These are phyloP conservation scores for Caenorhabditis remanei DNA, from an alignment of 1,140 invertebrate species.

Conservation along the genomic window DNA sequence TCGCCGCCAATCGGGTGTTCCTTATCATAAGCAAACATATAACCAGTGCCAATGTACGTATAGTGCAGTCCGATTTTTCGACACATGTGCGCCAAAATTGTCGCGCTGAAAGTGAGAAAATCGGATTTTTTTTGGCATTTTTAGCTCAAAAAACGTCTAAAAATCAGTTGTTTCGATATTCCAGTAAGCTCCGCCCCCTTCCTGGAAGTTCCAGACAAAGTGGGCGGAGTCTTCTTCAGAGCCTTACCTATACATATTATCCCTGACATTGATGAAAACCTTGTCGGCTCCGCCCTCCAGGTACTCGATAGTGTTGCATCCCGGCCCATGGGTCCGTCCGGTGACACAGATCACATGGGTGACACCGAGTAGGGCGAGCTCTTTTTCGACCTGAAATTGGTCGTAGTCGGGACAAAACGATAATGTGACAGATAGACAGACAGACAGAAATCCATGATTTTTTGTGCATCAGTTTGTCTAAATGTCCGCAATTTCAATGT, in stretches of 20 bases:
- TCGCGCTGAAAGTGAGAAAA: constrained; percentile 62
- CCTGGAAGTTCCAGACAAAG: too few species aligned
- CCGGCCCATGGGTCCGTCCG: constrained; percentile 75
- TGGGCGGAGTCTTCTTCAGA: too few species aligned
- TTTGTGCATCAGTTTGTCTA: too few species aligned
- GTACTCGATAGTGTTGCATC: constrained; percentile 76
- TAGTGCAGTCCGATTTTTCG: constrained; percentile 74
- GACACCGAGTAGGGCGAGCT: constrained; percentile 68
- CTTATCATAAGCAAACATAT: constrained; percentile 77
- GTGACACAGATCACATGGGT: constrained; percentile 77
- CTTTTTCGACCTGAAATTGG: constrained; percentile 67
- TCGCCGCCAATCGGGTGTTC: constrained; percentile 73
- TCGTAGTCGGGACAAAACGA: neutral
- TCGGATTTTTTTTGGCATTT: neutral
- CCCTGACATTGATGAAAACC: constrained; percentile 73
- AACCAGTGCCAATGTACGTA: constrained; percentile 76
- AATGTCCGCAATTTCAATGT: too few species aligned
- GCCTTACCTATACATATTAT: constrained; percentile 73
- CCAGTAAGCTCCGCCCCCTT: too few species aligned
- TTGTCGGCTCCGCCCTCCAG: constrained; percentile 77
- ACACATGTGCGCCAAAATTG: constrained; percentile 70
- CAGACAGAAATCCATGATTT: too few species aligned
- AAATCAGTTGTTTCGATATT: too few species aligned
- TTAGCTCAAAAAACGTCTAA: neutral
- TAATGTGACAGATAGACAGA: too few species aligned